A percentile compares a stretch with the other conserved stretches of the same genome.
These are phyloP conservation scores for Aphidius gifuensis DNA, from an alignment of 1,140 invertebrate species.

Conservation along the genomic window DNA sequence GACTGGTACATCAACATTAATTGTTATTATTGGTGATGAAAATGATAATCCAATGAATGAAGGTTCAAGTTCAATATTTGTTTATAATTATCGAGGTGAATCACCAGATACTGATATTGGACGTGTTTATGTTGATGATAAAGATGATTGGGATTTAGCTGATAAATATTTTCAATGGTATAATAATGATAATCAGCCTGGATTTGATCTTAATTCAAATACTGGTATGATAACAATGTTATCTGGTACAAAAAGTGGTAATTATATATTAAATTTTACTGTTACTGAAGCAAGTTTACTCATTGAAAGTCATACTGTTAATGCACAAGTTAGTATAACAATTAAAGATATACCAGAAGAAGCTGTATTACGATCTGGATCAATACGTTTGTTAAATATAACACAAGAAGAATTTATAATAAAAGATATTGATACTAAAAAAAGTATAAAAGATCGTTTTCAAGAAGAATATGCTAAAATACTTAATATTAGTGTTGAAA, in stretches of 20 bases:
- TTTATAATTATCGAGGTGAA: constrained; percentile 85
- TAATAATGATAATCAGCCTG: constrained; percentile 49
- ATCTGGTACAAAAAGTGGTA: constrained; percentile 64
- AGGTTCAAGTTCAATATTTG: constrained; percentile 82
- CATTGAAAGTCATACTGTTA: constrained; percentile 62
- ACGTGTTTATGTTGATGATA: constrained; percentile 84
- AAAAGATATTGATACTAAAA: constrained; percentile 57
- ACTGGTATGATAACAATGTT: constrained; percentile 84
- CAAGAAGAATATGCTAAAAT: constrained; percentile 67
- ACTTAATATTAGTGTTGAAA: constrained; percentile 72
- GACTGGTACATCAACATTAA: constrained; percentile 73
- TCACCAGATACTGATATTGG: constrained; percentile 78
- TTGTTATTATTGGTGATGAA: constrained; percentile 83
- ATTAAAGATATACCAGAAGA: constrained; percentile 84
- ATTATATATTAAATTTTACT: constrained; percentile 67
- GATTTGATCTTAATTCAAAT: constrained; percentile 67
- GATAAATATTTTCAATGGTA: constrained; percentile 81
- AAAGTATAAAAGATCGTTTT: constrained; percentile 73
- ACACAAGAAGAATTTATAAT: constrained; percentile 82
- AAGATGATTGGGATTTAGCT: constrained; percentile 89
- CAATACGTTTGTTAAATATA: constrained; percentile 77
- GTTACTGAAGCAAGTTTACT: constrained; percentile 64
- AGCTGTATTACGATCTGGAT: constrained; percentile 86
- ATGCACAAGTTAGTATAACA: constrained; percentile 77
- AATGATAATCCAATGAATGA: constrained; percentile 85